Base-by-base conservation (phyloP, 2,797 vertebrate genomes). In the Anguilla megastoma region DNA sequence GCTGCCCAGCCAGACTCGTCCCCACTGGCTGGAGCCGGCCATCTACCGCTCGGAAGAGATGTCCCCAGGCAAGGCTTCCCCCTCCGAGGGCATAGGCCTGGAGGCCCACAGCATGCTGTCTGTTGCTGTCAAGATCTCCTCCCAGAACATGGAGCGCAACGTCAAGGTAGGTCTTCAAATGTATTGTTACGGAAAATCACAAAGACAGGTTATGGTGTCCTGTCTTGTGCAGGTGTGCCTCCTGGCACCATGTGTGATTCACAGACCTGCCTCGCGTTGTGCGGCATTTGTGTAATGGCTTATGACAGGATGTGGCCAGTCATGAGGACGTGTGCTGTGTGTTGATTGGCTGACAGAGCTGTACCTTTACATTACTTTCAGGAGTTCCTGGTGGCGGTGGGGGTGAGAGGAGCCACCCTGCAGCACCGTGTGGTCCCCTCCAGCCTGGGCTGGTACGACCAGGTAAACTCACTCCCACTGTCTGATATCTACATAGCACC, bases 11-110 rank as follows among this genome's bases (percentile, higher is more conserved):
- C 95, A 96, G 87, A 97, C 95, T 0, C 97, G 96, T 85, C 98
- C 98, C 18, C 98, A 98, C 45, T 99, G 98, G 98, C 93, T 99
- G 90, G 99, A 99, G 90, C 97, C 98, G 16, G 97, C 97, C 71
- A 95, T 99, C 93, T 99, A 97, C 91, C 97, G 97, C 54, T 98
- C 97, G 36, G 98, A 99, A 90, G 96, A 96, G 91, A 97, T 97
- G 0, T 93, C 96, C 16, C 93, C 97, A 45, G 96, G 95, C 33
- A 96, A 95, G 88, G 92, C 94, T 0, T 94, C 96, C 12, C 90
- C 97, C 69, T 95, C 97, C 0, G 98, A 99, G 88, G 96, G 96
- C 2, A 96, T 97, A 16, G 97, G 97, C 89, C 93, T 96, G 87
- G 98, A 99, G 86, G 94, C 94, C 76, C 95, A 96, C 86, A 98